Evolutionary conservation across 2,888 invertebrate species (phyloP), one percentile per base, ranked within the genome.

Genomic region (Mythimna lalbum): DNA sequence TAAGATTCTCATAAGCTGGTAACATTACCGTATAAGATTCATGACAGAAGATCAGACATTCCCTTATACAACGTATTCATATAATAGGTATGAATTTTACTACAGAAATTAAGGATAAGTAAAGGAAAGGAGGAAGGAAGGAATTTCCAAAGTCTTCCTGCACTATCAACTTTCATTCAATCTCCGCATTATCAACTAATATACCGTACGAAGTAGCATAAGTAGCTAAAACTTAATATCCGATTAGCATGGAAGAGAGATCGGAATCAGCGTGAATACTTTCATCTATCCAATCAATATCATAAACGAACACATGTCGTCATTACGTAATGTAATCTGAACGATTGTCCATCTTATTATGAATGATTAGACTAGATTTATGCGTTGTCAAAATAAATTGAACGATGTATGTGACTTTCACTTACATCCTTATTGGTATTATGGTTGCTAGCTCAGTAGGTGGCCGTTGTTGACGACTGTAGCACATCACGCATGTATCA

Each of bases 371-470:
- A 62, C 64, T 67, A 73, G 79, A 80, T 85, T 86, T 86, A 82
- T 82, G 69, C 73, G 81, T 82, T 87, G 85, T 87, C 84, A 86
- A 86, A 88, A 87, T 83, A 85, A 83, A 86, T 83, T 88, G 87
- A 87, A 74, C 83, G 83, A 72, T 80, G 83, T 73, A 80, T 80
- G 63, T 33, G 60, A 52, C 76, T 80, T 78, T 80, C 80, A 73
- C 83, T 81, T 63, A 61, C 76, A 64, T 63, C 21, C 61, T 49
- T 53, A 60, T 73, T 76, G 33, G 53, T 66, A 9, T 62, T n/a
- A 12, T 39, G 52, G 56, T 12, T 5, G 7, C 12, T 57, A 23
- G 50, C 27, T 17, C 27, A 17, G 52, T 17, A 9, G 12, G 6
- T 23, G 10, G 6, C 7, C 17, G 36, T 47, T 47, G 21, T 73